A percentile compares a stretch with the other conserved stretches of the same genome.
Evolutionary conservation across 64 coral and sea anemone species (phyloP).

Genomic region (Montipora sp.): DNA sequence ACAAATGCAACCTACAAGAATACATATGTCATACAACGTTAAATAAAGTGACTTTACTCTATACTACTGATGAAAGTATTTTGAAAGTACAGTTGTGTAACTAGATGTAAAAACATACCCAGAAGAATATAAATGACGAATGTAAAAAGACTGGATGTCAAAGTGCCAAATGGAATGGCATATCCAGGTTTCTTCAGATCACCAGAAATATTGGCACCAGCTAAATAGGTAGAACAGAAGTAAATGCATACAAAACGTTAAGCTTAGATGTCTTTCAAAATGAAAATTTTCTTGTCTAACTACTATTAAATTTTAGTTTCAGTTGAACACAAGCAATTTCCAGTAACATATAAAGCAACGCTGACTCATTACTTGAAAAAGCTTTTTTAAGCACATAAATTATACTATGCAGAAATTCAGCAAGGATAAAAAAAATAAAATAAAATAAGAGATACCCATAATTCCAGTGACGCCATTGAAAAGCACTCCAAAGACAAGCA

Average conservation of each 20-base stretch:
- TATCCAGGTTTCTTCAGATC: conserved; percentile 90
- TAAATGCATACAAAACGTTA: neutral
- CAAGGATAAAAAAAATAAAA: neutral
- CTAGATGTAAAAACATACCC: conserved; percentile 54
- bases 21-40: too few species aligned
- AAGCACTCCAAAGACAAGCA: conserved; percentile 75
- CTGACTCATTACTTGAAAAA: too few species aligned
- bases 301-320: too few species aligned
- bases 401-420: too few species aligned
- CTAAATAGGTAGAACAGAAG: conserved; percentile 40
- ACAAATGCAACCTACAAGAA: too few species aligned
- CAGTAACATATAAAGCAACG: too few species aligned
- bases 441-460: conserved; percentile 54
- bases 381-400: too few species aligned
- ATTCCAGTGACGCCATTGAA: conserved; percentile 91
- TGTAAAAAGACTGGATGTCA: conserved; percentile 74
- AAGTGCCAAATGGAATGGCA: conserved; percentile 90
- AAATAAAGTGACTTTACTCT: too few species aligned
- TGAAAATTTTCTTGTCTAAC: too few species aligned
- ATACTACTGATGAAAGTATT: too few species aligned
- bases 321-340: too few species aligned
- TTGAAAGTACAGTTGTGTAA: neutral
- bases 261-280: too few species aligned
- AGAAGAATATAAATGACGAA: conserved; percentile 87
- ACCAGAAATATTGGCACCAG: conserved; percentile 97